phyloP scores from a whole-genome alignment of 2,888 invertebrate species.

The Meiosimyza decipiens region DNA sequence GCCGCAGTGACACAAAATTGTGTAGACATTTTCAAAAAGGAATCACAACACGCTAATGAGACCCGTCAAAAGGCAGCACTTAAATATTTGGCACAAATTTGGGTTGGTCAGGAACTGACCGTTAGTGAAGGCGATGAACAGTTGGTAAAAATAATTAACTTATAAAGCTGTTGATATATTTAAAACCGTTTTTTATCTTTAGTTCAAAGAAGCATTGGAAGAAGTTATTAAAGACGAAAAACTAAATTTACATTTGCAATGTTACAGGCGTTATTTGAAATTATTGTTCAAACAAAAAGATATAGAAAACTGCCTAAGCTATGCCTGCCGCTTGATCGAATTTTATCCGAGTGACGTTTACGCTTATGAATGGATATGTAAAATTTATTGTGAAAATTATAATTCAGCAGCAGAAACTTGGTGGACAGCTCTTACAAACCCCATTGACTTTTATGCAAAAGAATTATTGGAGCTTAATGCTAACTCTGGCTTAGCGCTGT shows the following conservation, averaged over 20 bases:
- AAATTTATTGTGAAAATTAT: conserved; percentile 69
- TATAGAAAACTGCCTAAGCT: conserved; percentile 64
- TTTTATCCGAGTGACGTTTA: conserved; percentile 68
- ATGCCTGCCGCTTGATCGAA: conserved; percentile 68
- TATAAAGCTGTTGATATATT: not conserved
- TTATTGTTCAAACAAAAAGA: conserved; percentile 64
- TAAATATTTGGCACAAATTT: conserved; percentile 57
- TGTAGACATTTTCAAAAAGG: conserved; percentile 49
- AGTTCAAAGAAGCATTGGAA: conserved; percentile 59
- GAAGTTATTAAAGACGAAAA: conserved; percentile 45
- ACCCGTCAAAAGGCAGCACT: conserved; percentile 46
- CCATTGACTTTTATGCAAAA: conserved; percentile 69
- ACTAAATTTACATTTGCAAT: conserved; percentile 43
- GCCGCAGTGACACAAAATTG: conserved; percentile 45
- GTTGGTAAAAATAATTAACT: conserved; percentile 48
- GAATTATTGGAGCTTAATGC: conserved; percentile 70
- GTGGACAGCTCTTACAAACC: conserved; percentile 44
- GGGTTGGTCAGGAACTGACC: conserved; percentile 49
- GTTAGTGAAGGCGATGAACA: conserved; percentile 46
- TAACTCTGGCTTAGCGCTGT: conserved; percentile 72
- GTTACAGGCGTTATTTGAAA: conserved; percentile 61
- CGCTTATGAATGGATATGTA: conserved; percentile 74
- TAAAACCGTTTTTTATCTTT: conserved; percentile 18
- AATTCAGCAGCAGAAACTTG: conserved; percentile 42
- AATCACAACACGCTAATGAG: conserved; percentile 34